A percentile compares a stretch with the other conserved stretches of the same genome.
phyloP scores from a whole-genome alignment of 2,797 vertebrate genomes.

The Pyrocephalus nanus region DNA sequence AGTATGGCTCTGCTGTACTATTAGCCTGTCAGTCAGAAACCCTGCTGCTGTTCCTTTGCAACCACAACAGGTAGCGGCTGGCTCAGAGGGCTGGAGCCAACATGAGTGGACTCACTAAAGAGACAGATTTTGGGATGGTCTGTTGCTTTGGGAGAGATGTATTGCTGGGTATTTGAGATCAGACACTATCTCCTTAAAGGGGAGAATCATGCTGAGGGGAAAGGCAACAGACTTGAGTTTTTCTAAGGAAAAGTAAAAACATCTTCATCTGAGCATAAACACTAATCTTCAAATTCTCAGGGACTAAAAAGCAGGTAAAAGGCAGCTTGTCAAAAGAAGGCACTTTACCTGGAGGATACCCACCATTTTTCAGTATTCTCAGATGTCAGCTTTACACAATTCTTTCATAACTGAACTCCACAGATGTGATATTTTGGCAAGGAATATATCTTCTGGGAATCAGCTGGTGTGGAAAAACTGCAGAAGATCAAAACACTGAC shows the following conservation, averaged over 20 bases:
- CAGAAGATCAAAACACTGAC: background rate
- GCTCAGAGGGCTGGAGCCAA: background rate
- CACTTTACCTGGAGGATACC: background rate
- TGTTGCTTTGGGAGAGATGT: background rate
- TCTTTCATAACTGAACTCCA: background rate
- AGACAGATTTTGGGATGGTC: background rate
- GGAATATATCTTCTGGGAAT: background rate
- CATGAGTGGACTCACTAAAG: background rate
- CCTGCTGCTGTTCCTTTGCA: background rate
- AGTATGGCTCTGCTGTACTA: background rate
- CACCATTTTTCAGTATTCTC: background rate
- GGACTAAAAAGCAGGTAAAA: background rate
- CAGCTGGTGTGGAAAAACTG: background rate
- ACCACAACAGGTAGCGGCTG: background rate
- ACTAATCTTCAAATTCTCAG: background rate
- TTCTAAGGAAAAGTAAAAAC: background rate
- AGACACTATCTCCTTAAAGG: background rate
- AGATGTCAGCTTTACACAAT: background rate
- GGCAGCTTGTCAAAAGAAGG: background rate
- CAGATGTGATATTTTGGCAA: conserved; percentile 14
- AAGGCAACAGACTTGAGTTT: background rate
- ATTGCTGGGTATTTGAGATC: background rate
- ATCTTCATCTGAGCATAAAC: background rate
- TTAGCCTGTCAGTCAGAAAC: background rate
- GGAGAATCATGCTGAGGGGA: background rate